phyloP scores from a whole-genome alignment of 2,888 invertebrate genomes.

The Pantelozetes paolii region DNA sequence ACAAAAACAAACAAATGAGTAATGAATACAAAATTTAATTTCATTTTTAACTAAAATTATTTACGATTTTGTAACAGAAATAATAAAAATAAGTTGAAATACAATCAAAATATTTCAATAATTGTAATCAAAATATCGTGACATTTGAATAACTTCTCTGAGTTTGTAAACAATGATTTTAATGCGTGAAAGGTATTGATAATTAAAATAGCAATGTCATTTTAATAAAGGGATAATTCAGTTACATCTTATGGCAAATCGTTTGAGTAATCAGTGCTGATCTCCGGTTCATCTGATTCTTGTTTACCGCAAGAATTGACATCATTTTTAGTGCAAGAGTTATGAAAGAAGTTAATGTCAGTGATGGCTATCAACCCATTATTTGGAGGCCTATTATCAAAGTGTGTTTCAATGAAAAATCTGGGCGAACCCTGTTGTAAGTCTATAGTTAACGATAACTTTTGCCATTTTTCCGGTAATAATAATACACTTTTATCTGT shows the following conservation, averaged over 20 bases:
- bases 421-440: slow-evolving; percentile 25
- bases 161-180: too few relatives aligned
- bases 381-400: slow-evolving; percentile 25
- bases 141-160: too few relatives aligned
- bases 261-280: slow-evolving; percentile 2
- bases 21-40: too few relatives aligned
- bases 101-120: too few relatives aligned
- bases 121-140: too few relatives aligned
- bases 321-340: not conserved
- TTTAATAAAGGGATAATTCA: too few relatives aligned
- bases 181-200: too few relatives aligned
- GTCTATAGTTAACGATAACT: slow-evolving; percentile 34
- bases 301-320: not conserved
- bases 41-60: too few relatives aligned
- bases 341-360: not conserved
- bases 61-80: too few relatives aligned
- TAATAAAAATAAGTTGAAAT: too few relatives aligned
- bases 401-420: slow-evolving; percentile 38
- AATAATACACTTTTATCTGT: not conserved
- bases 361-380: not conserved
- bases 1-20: too few relatives aligned
- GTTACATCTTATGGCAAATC: slow-evolving; percentile 12
- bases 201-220: too few relatives aligned
- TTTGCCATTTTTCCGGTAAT: not conserved
- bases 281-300: not conserved